phyloP scores from a whole-genome alignment of 2,113 vertebrate genomes.

The Melanerpes aurifrons region DNA sequence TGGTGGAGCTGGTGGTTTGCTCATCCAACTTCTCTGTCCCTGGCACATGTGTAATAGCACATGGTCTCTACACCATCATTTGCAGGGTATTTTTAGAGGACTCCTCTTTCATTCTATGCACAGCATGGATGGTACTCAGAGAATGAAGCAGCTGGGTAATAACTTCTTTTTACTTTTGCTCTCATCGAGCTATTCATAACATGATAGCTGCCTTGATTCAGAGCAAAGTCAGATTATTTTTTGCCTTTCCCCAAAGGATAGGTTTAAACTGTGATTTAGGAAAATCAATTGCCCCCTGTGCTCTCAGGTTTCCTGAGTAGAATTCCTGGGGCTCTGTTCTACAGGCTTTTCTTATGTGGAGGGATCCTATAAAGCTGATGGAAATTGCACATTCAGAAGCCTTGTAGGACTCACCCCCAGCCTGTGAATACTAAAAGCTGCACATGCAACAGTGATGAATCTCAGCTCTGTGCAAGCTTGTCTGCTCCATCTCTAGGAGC shows the following conservation, averaged over 20 bases:
- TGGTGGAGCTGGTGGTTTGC: not conserved
- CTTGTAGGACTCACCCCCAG: not conserved
- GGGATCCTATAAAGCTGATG: not conserved
- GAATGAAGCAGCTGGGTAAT: not conserved
- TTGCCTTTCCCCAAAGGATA: not conserved
- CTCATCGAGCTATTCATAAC: not conserved
- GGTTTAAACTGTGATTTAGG: not conserved
- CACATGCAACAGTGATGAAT: not conserved
- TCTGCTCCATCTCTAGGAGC: not conserved
- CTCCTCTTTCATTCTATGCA: not conserved
- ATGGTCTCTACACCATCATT: not conserved
- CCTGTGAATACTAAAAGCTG: not conserved
- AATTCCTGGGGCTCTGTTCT: slow-evolving; percentile 11
- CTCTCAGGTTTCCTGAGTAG: not conserved
- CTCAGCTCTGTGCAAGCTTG: not conserved
- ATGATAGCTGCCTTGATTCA: not conserved
- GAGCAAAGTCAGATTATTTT: not conserved
- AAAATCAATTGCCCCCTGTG: not conserved
- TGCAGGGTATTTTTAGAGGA: not conserved
- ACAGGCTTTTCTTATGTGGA: not conserved
- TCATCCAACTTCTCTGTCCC: not conserved
- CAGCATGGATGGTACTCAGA: not conserved
- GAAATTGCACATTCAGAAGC: not conserved
- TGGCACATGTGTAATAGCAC: not conserved
- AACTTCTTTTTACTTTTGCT: not conserved